Conservation (phyloP, 2,113 vertebrate genomes). For the Morphnarchus princeps region DNA sequence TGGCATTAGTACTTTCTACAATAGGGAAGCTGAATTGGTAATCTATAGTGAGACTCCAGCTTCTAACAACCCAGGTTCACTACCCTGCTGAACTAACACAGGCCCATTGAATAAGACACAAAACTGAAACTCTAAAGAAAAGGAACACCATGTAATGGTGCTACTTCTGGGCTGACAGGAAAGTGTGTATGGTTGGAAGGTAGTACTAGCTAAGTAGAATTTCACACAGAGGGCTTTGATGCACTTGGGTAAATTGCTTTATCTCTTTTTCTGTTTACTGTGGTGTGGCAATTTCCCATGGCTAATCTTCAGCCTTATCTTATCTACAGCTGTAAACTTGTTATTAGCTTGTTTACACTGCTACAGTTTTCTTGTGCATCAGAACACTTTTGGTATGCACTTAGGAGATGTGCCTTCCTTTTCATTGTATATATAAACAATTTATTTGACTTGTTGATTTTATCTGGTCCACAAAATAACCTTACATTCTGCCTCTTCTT, state of each 20-base stretch:
- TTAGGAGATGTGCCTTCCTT: not conserved
- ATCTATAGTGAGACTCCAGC: not conserved
- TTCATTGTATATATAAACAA: not conserved
- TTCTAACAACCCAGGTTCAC: not conserved
- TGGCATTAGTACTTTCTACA: not conserved
- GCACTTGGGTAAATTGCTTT: not conserved
- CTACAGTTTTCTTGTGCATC: not conserved
- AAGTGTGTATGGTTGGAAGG: not conserved
- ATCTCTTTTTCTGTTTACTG: not conserved
- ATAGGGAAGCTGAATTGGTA: not conserved
- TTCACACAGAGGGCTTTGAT: not conserved
- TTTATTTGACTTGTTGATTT: not conserved
- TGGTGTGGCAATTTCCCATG: not conserved
- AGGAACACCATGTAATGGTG: not conserved
- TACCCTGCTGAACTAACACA: not conserved
- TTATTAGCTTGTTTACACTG: conserved; percentile 3
- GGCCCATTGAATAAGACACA: not conserved
- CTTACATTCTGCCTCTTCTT: not conserved
- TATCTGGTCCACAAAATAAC: not conserved
- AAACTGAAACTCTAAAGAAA: not conserved
- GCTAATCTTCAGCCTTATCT: not conserved
- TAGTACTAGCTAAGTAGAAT: not conserved
- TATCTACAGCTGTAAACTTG: not conserved
- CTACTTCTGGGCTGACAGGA: not conserved
- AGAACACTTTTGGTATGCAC: not conserved